phyloP scores from a whole-genome alignment of 1,140 invertebrate genomes.

The Aphis craccivora region DNA sequence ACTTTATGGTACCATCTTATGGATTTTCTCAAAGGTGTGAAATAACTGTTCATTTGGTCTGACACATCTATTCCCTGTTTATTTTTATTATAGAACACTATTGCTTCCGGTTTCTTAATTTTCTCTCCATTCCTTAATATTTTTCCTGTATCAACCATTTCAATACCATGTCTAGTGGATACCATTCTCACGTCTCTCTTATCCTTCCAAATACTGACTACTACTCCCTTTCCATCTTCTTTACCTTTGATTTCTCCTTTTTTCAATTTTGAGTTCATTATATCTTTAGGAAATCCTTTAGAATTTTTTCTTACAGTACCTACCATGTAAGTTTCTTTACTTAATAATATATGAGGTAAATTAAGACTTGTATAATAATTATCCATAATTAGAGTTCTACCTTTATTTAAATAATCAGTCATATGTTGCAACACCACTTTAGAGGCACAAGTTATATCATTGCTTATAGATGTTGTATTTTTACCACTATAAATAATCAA shows the following conservation, averaged over 20 bases:
- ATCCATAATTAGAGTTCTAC: conserved; percentile 64
- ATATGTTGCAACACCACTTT: too few relatives aligned
- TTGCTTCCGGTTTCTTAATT: conserved; percentile 59
- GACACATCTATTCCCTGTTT: conserved; percentile 63
- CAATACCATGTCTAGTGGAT: conserved; percentile 62
- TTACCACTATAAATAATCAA: conserved; percentile 63
- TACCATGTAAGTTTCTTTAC: neutral
- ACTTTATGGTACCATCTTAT: conserved; percentile 62
- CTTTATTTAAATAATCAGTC: conserved; percentile 61
- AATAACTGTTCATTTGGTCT: conserved; percentile 65
- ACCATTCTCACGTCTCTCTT: conserved; percentile 63
- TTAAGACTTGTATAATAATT: conserved; percentile 64
- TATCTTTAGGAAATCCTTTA: conserved; percentile 59
- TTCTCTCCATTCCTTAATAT: conserved; percentile 58
- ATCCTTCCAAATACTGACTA: conserved; percentile 64
- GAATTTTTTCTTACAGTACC: neutral
- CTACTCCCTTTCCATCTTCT: conserved; percentile 60
- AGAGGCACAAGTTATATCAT: neutral
- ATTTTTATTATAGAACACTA: conserved; percentile 64
- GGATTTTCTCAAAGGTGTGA: conserved; percentile 63
- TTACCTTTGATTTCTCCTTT: conserved; percentile 61
- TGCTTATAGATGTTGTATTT: conserved; percentile 51
- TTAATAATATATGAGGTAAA: conserved; percentile 62
- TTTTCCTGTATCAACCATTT: conserved; percentile 60
- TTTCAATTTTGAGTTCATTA: conserved; percentile 29